Conservation (phyloP, 2,113 vertebrate species). For the Amphiprion ocellaris region DNA sequence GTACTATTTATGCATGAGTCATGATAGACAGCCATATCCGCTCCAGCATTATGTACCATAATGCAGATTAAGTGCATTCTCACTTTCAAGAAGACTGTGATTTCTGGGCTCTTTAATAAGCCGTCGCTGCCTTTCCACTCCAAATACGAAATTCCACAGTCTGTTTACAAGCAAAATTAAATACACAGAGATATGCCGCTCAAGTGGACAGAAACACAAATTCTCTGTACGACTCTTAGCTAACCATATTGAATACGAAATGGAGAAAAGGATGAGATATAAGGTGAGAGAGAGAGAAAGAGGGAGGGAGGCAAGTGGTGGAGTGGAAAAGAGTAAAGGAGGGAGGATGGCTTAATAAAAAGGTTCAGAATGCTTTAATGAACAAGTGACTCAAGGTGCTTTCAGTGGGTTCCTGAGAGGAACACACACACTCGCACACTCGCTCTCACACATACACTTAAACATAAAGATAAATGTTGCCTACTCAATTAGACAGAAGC, state of each 20-base stretch:
- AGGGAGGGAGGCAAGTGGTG: not conserved
- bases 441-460: conserved; percentile 18
- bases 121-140: conserved; percentile 7
- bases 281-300: not conserved
- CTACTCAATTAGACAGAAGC: conserved; percentile 68
- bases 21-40: conserved; percentile 18
- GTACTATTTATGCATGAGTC: conserved; percentile 6
- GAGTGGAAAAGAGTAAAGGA: not conserved
- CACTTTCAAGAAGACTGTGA: conserved; percentile 17
- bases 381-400: conserved; percentile 74
- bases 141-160: conserved; percentile 28
- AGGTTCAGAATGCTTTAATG: conserved; percentile 71
- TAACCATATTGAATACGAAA: conserved; percentile 28
- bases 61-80: conserved; percentile 42
- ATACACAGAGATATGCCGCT: conserved; percentile 24
- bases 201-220: conserved; percentile 34
- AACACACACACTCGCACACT: conserved; percentile 12
- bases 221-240: conserved; percentile 2
- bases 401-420: conserved; percentile 47
- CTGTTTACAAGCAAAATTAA: conserved; percentile 50
- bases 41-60: conserved; percentile 12
- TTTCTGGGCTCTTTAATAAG: conserved; percentile 44
- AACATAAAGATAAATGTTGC: conserved; percentile 59
- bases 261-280: not conserved
- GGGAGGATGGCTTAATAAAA: conserved; percentile 64